A percentile compares a stretch with the other conserved stretches of the same genome.
phyloP scores from a whole-genome alignment of 1,140 invertebrate genomes.

The Trachymyrmex cornetzi region DNA sequence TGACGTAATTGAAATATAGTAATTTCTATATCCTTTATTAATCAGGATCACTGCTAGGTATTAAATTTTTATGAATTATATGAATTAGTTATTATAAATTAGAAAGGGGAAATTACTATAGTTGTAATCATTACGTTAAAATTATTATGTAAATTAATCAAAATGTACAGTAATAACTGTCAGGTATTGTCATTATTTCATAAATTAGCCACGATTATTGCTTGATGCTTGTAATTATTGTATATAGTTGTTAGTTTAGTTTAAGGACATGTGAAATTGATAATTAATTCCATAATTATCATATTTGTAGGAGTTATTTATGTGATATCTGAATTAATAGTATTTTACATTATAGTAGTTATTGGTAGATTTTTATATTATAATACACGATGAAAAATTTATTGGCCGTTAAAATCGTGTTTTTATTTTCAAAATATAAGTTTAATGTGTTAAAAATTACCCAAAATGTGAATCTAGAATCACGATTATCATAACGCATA shows the following conservation, averaged over 20 bases:
- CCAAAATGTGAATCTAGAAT: background rate
- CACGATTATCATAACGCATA: background rate
- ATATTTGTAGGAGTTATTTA: background rate
- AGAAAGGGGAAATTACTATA: background rate
- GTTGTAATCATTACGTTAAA: background rate
- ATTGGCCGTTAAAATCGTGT: background rate
- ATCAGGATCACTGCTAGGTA: too few species aligned
- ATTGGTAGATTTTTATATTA: background rate
- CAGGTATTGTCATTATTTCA: background rate
- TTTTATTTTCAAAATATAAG: background rate
- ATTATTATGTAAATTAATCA: background rate
- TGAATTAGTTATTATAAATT: background rate
- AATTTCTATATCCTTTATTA: too few species aligned
- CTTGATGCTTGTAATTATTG: background rate
- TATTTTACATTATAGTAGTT: background rate
- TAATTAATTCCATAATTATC: background rate
- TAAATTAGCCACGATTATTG: conserved; percentile 8
- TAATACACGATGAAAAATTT: background rate
- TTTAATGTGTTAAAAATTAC: background rate
- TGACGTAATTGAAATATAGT: too few species aligned
- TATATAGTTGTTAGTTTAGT: background rate
- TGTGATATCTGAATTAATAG: background rate
- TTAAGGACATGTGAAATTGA: too few species aligned
- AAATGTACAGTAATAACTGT: background rate
- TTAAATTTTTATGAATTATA: too few species aligned